A percentile compares a stretch with the other conserved stretches of the same genome.
Conservation (phyloP, 2,888 invertebrate species). For the Drosophila mulleri region DNA sequence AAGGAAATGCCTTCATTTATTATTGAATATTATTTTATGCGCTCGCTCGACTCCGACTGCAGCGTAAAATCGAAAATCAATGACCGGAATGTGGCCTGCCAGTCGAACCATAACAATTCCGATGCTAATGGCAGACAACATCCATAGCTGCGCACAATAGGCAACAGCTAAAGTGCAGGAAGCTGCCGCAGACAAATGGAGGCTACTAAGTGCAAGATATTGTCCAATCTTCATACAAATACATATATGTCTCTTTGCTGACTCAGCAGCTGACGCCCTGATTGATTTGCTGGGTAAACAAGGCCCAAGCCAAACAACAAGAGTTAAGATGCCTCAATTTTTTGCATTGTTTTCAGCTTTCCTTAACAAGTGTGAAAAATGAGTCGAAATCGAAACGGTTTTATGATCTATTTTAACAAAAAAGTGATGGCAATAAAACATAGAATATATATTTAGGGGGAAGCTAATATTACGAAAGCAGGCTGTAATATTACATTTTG, state of each 20-base stretch:
- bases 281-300: neutral
- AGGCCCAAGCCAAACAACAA: neutral
- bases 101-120: conserved; percentile 71
- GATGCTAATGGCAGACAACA: conserved; percentile 65
- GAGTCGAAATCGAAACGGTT: no score
- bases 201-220: conserved; percentile 18
- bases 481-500: no score
- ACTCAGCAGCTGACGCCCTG: neutral
- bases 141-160: conserved; percentile 53
- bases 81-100: conserved; percentile 70
- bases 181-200: conserved; percentile 66
- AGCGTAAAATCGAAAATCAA: conserved; percentile 79
- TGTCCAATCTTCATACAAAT: conserved; percentile 9
- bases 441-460: no score
- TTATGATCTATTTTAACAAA: no score
- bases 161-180: conserved; percentile 67
- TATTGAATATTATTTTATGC: conserved; percentile 80
- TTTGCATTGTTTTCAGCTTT: no score
- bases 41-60: conserved; percentile 62
- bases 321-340: neutral
- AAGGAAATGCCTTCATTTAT: conserved; percentile 80
- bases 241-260: neutral
- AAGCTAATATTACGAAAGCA: no score
- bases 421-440: no score
- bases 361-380: no score